Percentiles rank a stretch among this genome's conserved stretches.
Evolutionary conservation across 2,797 vertebrate genomes (phyloP).

Genomic region (Coregonus suidteri): DNA sequence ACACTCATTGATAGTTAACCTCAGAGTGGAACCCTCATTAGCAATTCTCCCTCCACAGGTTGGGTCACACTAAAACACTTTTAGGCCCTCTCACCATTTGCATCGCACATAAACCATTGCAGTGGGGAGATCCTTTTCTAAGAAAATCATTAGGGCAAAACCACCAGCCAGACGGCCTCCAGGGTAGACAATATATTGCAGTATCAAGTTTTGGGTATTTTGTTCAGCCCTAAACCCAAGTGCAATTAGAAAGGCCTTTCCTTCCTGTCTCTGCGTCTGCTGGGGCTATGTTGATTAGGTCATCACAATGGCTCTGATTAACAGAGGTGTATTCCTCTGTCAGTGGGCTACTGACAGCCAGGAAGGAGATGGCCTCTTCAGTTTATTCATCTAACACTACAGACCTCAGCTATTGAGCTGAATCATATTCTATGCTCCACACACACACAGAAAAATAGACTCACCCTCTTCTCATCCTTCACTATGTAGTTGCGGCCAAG

Average conservation of each 20-base stretch:
- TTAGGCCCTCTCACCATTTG: background rate
- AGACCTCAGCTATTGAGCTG: background rate
- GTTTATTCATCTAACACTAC: conserved; percentile 65
- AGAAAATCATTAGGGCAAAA: conserved; percentile 28
- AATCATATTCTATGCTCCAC: background rate
- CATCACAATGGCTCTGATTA: conserved; percentile 71
- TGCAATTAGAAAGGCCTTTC: conserved; percentile 47
- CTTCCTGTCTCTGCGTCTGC: conserved; percentile 39
- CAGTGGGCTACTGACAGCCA: conserved; percentile 64
- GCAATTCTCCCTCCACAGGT: background rate
- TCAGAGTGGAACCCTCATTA: conserved; percentile 15
- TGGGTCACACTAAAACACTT: background rate
- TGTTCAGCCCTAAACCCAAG: conserved; percentile 45
- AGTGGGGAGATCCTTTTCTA: conserved; percentile 7
- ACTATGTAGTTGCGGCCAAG: conserved; percentile 96
- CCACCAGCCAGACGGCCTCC: conserved; percentile 17
- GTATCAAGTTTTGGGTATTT: conserved; percentile 38
- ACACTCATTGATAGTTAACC: conserved; percentile 31
- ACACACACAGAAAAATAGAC: conserved; percentile 31
- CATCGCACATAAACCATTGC: conserved; percentile 21
- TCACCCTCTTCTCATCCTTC: conserved; percentile 92
- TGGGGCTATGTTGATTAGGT: conserved; percentile 67
- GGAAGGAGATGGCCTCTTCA: conserved; percentile 61
- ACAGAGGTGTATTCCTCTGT: conserved; percentile 68
- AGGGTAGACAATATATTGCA: conserved; percentile 21